Percentiles rank a stretch among this genome's conserved stretches.
phyloP scores from a whole-genome alignment of 2,888 invertebrate genomes.

The Oscheius onirici region DNA sequence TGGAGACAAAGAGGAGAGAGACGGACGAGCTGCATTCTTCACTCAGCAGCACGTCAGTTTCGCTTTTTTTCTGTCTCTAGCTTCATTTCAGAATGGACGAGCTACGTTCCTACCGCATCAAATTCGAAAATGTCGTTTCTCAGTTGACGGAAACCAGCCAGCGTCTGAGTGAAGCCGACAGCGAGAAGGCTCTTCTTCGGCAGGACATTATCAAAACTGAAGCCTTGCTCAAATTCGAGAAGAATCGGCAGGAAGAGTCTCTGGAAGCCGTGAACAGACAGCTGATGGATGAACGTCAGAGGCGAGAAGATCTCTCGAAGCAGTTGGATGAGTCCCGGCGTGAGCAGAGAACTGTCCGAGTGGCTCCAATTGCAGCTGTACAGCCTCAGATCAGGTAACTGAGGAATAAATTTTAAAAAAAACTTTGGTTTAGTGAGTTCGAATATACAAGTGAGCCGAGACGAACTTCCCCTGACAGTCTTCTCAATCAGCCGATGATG shows the following conservation, averaged over 20 bases:
- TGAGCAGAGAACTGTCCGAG: constrained; percentile 11
- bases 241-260: constrained; percentile 11
- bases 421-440: neutral
- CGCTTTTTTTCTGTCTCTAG: neutral
- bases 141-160: constrained; percentile 23
- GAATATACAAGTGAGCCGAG: neutral
- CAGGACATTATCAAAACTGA: constrained; percentile 7
- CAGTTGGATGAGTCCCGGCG: constrained; percentile 30
- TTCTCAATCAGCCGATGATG: neutral
- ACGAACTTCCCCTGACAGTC: constrained; percentile 3
- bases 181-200: constrained; percentile 11
- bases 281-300: constrained; percentile 23
- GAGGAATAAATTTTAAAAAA: neutral
- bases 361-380: constrained; percentile 31
- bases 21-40: constrained; percentile 26
- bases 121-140: constrained; percentile 18
- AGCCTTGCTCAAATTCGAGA: constrained; percentile 11
- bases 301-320: constrained; percentile 17
- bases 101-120: constrained; percentile 21
- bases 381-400: constrained; percentile 29
- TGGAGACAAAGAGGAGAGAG: constrained; percentile 21
- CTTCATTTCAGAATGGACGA: constrained; percentile 29
- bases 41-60: constrained; percentile 7
- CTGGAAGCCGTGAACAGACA: constrained; percentile 10
- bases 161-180: constrained; percentile 10